Evolutionary conservation across 2,888 invertebrate genomes (phyloP).

Genomic region (Rhorus exstirpatorius): DNA sequence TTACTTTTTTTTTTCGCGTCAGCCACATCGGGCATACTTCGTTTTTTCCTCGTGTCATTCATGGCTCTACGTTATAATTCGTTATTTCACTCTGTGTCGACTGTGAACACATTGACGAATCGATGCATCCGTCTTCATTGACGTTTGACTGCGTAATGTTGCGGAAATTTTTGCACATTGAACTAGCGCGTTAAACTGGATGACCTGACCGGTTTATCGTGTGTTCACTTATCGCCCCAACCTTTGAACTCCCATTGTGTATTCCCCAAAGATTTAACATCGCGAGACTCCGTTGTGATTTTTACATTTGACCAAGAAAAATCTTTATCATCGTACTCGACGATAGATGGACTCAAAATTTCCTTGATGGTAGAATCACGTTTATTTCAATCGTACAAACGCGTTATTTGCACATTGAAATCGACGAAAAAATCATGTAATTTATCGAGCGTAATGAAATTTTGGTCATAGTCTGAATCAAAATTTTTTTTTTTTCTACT

Average conservation of each 20-base stretch:
- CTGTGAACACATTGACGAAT: conserved; percentile 16
- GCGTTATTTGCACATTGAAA: too few relatives aligned
- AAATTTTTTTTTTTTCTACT: too few relatives aligned
- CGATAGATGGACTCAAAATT: neutral
- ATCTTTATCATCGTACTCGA: neutral
- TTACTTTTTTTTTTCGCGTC: conserved; percentile 12
- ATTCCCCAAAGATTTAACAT: neutral
- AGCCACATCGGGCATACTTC: conserved; percentile 19
- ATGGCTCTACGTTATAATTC: conserved; percentile 23
- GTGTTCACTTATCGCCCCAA: conserved; percentile 45
- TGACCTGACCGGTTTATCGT: conserved; percentile 50
- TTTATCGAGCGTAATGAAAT: too few relatives aligned
- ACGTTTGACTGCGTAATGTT: conserved; percentile 31
- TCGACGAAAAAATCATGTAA: too few relatives aligned
- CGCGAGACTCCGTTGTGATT: neutral
- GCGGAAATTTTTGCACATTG: conserved; percentile 44
- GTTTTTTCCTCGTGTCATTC: conserved; percentile 50
- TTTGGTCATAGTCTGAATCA: too few relatives aligned
- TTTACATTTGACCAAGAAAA: neutral
- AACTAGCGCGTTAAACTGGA: conserved; percentile 34
- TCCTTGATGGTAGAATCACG: neutral
- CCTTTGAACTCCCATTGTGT: conserved; percentile 59
- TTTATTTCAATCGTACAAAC: too few relatives aligned
- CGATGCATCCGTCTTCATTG: conserved; percentile 28
- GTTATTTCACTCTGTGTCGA: neutral